Conservation (phyloP, 2,797 vertebrate genomes). For the Protosalanx chinensis region DNA sequence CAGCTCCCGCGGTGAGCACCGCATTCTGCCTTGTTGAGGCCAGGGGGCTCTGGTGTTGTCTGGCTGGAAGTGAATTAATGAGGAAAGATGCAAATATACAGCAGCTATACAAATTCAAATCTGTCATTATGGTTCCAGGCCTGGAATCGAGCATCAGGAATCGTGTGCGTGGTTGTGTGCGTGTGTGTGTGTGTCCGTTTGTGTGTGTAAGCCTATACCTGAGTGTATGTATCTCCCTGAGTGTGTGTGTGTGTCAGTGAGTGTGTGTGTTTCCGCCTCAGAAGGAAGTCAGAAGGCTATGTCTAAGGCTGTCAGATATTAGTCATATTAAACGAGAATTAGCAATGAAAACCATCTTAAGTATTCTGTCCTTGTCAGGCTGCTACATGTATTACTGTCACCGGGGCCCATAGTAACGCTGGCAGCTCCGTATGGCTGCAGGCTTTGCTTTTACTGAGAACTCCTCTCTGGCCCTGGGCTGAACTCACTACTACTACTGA, state of each 20-base stretch:
- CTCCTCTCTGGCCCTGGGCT: too few species aligned
- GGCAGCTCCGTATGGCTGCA: constrained; percentile 44
- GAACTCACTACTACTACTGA: too few species aligned
- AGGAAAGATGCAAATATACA: too few species aligned
- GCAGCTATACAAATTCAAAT: too few species aligned
- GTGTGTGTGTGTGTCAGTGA: constrained; percentile 7
- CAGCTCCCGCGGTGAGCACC: not conserved
- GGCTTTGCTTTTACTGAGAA: too few species aligned
- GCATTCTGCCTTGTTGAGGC: not conserved
- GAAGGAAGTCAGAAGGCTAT: constrained; percentile 32
- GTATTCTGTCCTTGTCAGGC: constrained; percentile 62
- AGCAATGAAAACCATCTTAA: constrained; percentile 62
- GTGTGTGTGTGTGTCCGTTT: not conserved
- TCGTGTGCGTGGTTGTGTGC: too few species aligned
- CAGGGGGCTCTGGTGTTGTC: too few species aligned
- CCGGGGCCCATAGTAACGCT: constrained; percentile 46
- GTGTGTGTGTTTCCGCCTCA: not conserved
- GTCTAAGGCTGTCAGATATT: constrained; percentile 67
- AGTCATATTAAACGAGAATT: constrained; percentile 68
- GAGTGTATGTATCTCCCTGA: constrained; percentile 16
- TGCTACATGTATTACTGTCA: constrained; percentile 66
- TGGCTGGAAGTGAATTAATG: too few species aligned
- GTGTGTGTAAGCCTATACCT: not conserved
- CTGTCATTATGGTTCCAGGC: too few species aligned
- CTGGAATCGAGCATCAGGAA: too few species aligned